Evolutionary conservation across 2,888 invertebrate genomes (phyloP).

Genomic region (Agonopterix subpropinquella): DNA sequence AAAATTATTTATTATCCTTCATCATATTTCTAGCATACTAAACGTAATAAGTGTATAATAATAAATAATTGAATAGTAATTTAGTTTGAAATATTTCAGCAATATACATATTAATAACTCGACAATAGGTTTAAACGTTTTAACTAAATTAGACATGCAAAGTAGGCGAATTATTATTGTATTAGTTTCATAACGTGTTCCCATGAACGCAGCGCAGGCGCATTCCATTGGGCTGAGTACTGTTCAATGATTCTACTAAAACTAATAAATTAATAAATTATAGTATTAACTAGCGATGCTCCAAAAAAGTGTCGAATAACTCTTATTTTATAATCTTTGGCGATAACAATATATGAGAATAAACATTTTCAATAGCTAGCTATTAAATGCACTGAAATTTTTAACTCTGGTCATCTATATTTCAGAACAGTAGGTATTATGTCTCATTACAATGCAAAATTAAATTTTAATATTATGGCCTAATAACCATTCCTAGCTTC

Average conservation of each 20-base stretch:
- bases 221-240: neutral
- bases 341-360: slow-evolving; percentile 68
- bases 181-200: slow-evolving; percentile 54
- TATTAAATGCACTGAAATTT: slow-evolving; percentile 39
- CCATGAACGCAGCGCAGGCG: neutral
- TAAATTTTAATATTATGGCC: neutral
- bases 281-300: slow-evolving; percentile 54
- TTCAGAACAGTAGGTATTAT: slow-evolving; percentile 6
- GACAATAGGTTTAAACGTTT: slow-evolving; percentile 57
- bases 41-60: slow-evolving; percentile 77
- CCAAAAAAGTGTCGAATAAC: slow-evolving; percentile 55
- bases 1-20: slow-evolving; percentile 78
- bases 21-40: slow-evolving; percentile 77
- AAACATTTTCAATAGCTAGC: slow-evolving; percentile 46
- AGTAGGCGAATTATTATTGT: slow-evolving; percentile 70
- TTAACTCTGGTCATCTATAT: slow-evolving; percentile 10
- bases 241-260: slow-evolving; percentile 16
- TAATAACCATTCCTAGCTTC: neutral
- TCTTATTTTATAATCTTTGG: slow-evolving; percentile 66
- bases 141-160: slow-evolving; percentile 62
- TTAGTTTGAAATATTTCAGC: slow-evolving; percentile 73
- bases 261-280: slow-evolving; percentile 27
- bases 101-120: slow-evolving; percentile 56
- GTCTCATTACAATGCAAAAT: slow-evolving; percentile 6
- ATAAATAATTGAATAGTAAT: slow-evolving; percentile 76